Base-by-base conservation (phyloP, 1,140 invertebrate species). In the Psix sp. region DNA sequence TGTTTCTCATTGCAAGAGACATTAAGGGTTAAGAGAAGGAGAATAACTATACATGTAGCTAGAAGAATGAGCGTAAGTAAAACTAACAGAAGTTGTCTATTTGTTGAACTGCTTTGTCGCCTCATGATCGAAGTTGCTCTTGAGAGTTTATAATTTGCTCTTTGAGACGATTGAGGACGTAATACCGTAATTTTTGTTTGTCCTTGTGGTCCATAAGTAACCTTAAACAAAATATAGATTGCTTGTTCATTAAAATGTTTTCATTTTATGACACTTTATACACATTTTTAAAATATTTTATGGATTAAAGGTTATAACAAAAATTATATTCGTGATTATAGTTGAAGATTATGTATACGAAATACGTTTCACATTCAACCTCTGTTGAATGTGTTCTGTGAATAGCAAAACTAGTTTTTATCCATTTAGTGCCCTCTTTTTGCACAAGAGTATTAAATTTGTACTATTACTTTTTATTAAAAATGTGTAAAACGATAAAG, bases 21-120 rank as follows among this genome's bases (percentile, higher is more conserved):
- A 36, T 85, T 83, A 17, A 86, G 49, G 21, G 74, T 80, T 40
- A 85, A 35, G 13, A 85, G 57, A 16, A 87, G 57, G 26, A 85
- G 73, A 26, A 79, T 83, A 15, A 85, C 81, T 20, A 83, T 21
- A 43, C 80, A 82, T 52, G 76, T 80, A 6, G 76, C 74, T 3
- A 86, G 49, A 0, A 87, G 66, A 46, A 71, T 77, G 17, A 84
- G 48, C 0, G 83, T 77, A n/a, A 86, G 63, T 7, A 83, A 63
- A 13, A 74, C 77, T 21, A 86, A 59, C 52, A 86, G 77, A 42
- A 80, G 77, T 60, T 84, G 84, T 17, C 79, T 82, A 38, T 59
- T 82, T 2, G 68, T 74, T 1, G 79, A 56, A n/a, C 77, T 67
- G 18, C 78, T 62, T 26, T 80, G 79, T 51, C 78, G 74, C 42